Evolutionary conservation across 2,888 invertebrate genomes (phyloP).

Genomic region (Erebia aethiops): DNA sequence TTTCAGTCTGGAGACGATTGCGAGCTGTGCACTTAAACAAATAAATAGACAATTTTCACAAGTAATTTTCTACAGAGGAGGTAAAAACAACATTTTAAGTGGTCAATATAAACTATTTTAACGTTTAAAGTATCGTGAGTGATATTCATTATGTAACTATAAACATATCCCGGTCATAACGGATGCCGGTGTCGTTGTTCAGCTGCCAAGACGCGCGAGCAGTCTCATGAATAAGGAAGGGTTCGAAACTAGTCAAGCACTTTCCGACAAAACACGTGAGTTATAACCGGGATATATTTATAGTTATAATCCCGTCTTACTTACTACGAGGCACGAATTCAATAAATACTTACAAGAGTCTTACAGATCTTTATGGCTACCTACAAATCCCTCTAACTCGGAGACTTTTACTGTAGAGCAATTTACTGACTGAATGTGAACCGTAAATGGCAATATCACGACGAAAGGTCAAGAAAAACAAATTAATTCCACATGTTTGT

Average conservation of each 20-base stretch:
- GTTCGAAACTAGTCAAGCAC: too few relatives aligned
- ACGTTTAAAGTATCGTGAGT: too few relatives aligned
- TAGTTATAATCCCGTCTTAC: too few relatives aligned
- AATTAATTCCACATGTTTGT: slow-evolving; percentile 9
- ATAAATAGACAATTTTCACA: neutral
- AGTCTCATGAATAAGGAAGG: too few relatives aligned
- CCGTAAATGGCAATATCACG: slow-evolving; percentile 13
- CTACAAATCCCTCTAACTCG: neutral
- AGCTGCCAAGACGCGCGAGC: too few relatives aligned
- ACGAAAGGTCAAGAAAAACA: slow-evolving; percentile 8
- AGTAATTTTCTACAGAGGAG: neutral
- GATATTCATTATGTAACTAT: too few relatives aligned
- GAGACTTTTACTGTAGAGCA: slow-evolving; percentile 8
- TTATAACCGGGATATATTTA: too few relatives aligned
- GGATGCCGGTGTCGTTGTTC: too few relatives aligned
- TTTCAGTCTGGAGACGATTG: too few relatives aligned
- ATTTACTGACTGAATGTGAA: slow-evolving; percentile 1
- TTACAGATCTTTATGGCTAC: neutral
- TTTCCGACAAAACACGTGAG: too few relatives aligned
- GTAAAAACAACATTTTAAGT: neutral
- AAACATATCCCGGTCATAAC: too few relatives aligned
- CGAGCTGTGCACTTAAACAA: neutral
- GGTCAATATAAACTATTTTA: too few relatives aligned
- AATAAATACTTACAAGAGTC: neutral
- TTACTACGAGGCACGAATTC: neutral